A percentile compares a stretch with the other conserved stretches of the same genome.
Evolutionary conservation across 2,888 invertebrate genomes (phyloP).

Genomic region (Tricholauxania praeusta): DNA sequence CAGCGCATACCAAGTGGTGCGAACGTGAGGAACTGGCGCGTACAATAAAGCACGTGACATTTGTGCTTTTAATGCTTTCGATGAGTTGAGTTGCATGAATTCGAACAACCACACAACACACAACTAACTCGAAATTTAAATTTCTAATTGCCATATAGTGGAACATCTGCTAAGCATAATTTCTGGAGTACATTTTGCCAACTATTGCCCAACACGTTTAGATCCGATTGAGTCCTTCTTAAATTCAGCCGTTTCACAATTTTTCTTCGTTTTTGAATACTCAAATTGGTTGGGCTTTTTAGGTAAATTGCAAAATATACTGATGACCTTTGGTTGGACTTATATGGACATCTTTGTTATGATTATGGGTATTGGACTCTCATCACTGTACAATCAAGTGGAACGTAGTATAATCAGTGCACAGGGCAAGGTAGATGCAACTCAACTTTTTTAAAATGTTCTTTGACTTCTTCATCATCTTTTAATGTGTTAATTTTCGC

Average conservation of each 20-base stretch:
- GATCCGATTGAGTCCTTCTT: constrained; percentile 63
- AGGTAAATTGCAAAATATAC: constrained; percentile 69
- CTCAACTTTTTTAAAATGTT: neutral
- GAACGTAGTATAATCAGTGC: constrained; percentile 68
- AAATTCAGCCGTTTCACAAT: constrained; percentile 49
- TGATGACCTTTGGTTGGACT: constrained; percentile 80
- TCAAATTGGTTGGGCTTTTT: constrained; percentile 58
- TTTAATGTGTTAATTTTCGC: neutral
- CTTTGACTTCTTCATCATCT: neutral
- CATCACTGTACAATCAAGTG: constrained; percentile 75
- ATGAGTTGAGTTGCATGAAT: constrained; percentile 51
- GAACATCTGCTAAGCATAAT: constrained; percentile 64
- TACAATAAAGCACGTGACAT: constrained; percentile 53
- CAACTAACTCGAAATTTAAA: neutral
- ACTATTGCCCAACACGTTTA: constrained; percentile 55
- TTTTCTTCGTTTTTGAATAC: constrained; percentile 58
- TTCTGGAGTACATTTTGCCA: constrained; percentile 58
- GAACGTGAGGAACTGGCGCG: constrained; percentile 52
- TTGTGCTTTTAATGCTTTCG: constrained; percentile 56
- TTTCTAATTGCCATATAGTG: constrained; percentile 47
- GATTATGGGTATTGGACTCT: constrained; percentile 75
- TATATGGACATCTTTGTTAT: constrained; percentile 80
- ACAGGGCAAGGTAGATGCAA: constrained; percentile 66
- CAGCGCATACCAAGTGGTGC: constrained; percentile 46
- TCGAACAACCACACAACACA: neutral